Base-by-base conservation (phyloP, 2,888 invertebrate species). In the Priocnemis perturbator region DNA sequence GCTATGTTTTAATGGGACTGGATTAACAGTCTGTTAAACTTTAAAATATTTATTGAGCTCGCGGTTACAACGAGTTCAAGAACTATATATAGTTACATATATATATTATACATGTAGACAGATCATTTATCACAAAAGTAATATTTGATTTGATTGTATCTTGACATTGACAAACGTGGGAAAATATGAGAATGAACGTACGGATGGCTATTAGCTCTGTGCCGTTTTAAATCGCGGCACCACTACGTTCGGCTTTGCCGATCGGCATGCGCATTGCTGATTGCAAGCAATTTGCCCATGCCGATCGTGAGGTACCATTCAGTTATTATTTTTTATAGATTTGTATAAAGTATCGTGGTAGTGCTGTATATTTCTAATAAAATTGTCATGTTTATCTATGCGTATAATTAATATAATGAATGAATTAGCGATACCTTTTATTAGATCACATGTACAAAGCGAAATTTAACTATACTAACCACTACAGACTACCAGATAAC, bases 281-380 rank as follows among this genome's bases (percentile, higher is more conserved):
- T n/a, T n/a, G n/a, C n/a, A n/a, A n/a, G n/a, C n/a, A n/a, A n/a
- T n/a, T n/a, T n/a, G n/a, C n/a, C n/a, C n/a, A n/a, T n/a, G n/a
- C n/a, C n/a, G n/a, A n/a, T n/a, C n/a, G n/a, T n/a, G n/a, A n/a
- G n/a, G 74, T 75, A 75, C 57, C 72, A 69, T 73, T 80, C 37
- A 67, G 69, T 80, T 80, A 72, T 67, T 75, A 65, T 65, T 76
- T 82, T 82, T 83, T 81, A 74, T 79, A 84, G 81, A 83, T 81
- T 83, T 83, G 79, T 85, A 85, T 81, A 84, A 85, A 85, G 71
- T 73, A 69, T 80, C 74, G 76, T 67, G 48, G 78, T 74, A 75
- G 72, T 74, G 78, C 72, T 84, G 85, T 85, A 86, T 83, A 86
- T 86, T 86, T 86, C 78, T 83, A 85, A 85, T 86, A 83, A 86